These are phyloP conservation scores for Archips xylosteana DNA, from an alignment of 2,888 invertebrate species.

Conservation along the genomic window DNA sequence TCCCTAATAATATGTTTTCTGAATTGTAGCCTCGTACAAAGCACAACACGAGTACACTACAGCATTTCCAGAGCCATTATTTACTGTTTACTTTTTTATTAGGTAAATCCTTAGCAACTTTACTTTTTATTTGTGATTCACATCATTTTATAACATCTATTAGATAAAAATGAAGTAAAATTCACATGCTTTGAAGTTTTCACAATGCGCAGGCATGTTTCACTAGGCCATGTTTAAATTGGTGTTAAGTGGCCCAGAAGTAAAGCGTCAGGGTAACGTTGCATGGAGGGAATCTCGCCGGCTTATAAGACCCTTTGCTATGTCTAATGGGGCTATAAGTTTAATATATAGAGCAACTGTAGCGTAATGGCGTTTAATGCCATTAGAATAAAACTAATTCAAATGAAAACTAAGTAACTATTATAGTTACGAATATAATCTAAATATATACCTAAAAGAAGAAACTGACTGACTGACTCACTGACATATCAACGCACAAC, in stretches of 20 bases:
- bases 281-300: conserved; percentile 20
- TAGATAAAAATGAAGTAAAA: too few species aligned
- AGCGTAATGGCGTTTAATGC: neutral
- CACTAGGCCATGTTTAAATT: neutral
- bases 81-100: too few species aligned
- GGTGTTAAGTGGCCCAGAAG: conserved; percentile 25
- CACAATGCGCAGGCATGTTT: neutral
- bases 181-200: neutral
- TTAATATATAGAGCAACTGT: conserved; percentile 5
- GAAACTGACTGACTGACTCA: too few species aligned
- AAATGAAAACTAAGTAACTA: neutral
- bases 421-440: neutral
- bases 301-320: conserved; percentile 26
- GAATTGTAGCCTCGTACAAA: too few species aligned
- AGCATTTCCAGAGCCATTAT: too few species aligned
- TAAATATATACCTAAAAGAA: too few species aligned
- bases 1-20: too few species aligned
- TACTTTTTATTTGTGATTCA: too few species aligned
- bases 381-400: neutral
- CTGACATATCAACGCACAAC: too few species aligned
- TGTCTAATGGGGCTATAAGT: conserved; percentile 15
- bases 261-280: conserved; percentile 23
- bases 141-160: too few species aligned
- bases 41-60: too few species aligned
- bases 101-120: too few species aligned